Base-by-base conservation (phyloP, 2,797 vertebrate genomes). In the Sebastes hopkinsi region DNA sequence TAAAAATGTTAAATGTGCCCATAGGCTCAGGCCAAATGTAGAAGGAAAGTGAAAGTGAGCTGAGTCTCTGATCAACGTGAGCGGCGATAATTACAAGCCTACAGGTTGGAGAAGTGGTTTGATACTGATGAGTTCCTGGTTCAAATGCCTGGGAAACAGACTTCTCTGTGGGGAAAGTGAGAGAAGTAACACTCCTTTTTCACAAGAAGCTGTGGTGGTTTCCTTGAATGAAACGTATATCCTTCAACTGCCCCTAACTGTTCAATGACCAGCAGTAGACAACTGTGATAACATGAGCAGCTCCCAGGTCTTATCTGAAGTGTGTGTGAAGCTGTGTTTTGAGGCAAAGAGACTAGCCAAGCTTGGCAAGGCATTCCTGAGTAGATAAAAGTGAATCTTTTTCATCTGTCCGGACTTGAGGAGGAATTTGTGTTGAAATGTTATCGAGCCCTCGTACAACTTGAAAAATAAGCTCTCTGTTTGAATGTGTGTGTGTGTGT, bases 1-100 rank as follows among this genome's bases (percentile, higher is more conserved):
- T 56, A 22, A 20, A 73, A 77, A 78, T 58, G 32, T 68, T 73
- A 75, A 58, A 46, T 32, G 64, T 27, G 22, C 56, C 77, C 61
- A 14, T 23, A 27, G 60, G 67, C 71, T 73, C 23, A 16, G 64
- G 67, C 71, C 18, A 29, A 50, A 5, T 50, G 66, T 8, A 50
- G 64, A 54, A 14, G 12, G 20, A 64, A 25, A 66, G 46, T 3
- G 20, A 67, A 60, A 68, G n/a, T 20, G 55, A 61, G 18, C 59
- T 1, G 2, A 58, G 54, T 9, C 6, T 23, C 59, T 52, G 46
- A 30, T 55, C 20, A n/a, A 22, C 23, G 13, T 66, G 13, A 62
- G 27, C 1, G 1, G 42, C 29, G 13, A 71, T 52, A 20, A 73
- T 65, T 46, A 50, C 14, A 16, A 46, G 54, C 66, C 55, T 60